Conservation (phyloP, 2,113 vertebrate species). For the Notarius lentiginosus region DNA sequence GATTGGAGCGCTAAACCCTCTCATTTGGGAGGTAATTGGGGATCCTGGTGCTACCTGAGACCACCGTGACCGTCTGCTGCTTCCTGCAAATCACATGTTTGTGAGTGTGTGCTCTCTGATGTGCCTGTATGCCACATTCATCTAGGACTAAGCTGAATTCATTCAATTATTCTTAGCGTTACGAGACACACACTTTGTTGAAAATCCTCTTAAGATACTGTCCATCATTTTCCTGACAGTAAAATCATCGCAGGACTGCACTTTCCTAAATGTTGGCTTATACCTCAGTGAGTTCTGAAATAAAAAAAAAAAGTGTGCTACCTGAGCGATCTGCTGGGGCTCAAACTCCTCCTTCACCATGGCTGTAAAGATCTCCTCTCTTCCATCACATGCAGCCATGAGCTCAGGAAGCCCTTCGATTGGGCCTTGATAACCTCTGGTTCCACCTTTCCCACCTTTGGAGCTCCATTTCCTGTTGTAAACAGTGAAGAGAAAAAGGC, state of each 20-base stretch:
- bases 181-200: neutral
- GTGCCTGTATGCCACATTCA: neutral
- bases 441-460: constrained; percentile 60
- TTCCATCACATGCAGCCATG: constrained; percentile 84
- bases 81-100: constrained; percentile 73
- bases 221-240: neutral
- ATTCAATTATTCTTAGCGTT: constrained; percentile 37
- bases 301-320: constrained; percentile 57
- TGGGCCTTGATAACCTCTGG: constrained; percentile 67
- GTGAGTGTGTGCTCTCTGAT: constrained; percentile 8
- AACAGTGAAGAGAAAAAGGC: constrained; percentile 44
- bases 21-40: constrained; percentile 92
- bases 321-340: constrained; percentile 79
- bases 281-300: neutral
- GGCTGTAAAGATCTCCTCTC: constrained; percentile 77
- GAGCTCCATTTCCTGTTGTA: constrained; percentile 79
- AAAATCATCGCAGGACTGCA: neutral
- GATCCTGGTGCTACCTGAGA: constrained; percentile 88
- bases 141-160: neutral
- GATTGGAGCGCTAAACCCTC: constrained; percentile 94
- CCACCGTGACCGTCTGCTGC: constrained; percentile 79
- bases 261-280: neutral
- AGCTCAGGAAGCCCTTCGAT: constrained; percentile 92
- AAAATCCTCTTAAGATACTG: constrained; percentile 5
- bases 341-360: constrained; percentile 79